Evolutionary conservation across 2,888 invertebrate genomes (phyloP).

Genomic region (Tortricodes alternella): DNA sequence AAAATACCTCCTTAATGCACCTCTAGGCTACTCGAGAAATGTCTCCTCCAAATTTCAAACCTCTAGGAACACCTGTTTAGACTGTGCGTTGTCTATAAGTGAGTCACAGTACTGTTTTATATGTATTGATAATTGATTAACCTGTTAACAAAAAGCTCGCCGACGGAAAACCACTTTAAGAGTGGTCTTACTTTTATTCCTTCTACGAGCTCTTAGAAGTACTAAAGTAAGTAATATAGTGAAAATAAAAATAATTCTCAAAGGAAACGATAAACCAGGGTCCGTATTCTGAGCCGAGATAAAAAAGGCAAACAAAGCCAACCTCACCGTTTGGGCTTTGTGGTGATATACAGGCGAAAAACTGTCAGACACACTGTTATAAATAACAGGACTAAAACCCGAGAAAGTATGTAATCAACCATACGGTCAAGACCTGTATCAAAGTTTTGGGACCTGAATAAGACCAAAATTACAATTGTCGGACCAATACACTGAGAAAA

Average conservation of each 20-base stretch:
- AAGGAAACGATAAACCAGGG: conserved; percentile 19
- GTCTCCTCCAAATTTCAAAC: too few relatives aligned
- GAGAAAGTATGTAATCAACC: conserved; percentile 5
- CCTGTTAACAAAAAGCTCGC: too few relatives aligned
- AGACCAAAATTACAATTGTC: neutral
- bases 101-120: too few relatives aligned
- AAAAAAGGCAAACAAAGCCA: conserved; percentile 28
- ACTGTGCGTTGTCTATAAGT: too few relatives aligned
- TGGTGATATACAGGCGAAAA: conserved; percentile 18
- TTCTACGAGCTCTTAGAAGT: conserved; percentile 6
- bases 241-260: conserved; percentile 8
- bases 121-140: too few relatives aligned
- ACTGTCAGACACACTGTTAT: conserved; percentile 18
- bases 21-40: too few relatives aligned
- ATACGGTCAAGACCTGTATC: neutral
- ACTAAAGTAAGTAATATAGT: conserved; percentile 16
- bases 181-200: too few relatives aligned
- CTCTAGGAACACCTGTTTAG: too few relatives aligned
- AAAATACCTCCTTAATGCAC: too few relatives aligned
- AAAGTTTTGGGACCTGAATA: neutral
- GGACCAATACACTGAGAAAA: too few relatives aligned
- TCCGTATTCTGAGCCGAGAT: conserved; percentile 19
- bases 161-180: too few relatives aligned
- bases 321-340: conserved; percentile 14
- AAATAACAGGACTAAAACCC: conserved; percentile 17